Percentiles rank a stretch among this genome's conserved stretches.
phyloP scores from a whole-genome alignment of 1,140 invertebrate genomes.

The Drosophila insularis region DNA sequence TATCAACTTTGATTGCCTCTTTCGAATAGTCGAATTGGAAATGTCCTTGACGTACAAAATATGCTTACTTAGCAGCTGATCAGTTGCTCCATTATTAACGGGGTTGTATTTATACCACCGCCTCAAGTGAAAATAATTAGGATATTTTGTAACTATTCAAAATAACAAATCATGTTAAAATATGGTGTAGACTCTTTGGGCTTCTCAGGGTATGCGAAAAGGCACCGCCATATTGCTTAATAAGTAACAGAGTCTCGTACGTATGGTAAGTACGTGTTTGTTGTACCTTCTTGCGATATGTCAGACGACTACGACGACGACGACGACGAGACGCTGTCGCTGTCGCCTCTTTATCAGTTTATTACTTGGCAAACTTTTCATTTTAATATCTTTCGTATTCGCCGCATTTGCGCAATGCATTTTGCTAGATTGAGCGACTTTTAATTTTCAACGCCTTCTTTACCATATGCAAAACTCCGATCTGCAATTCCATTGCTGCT shows the following conservation, averaged over 20 bases:
- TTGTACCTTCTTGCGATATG: slow-evolving; percentile 72
- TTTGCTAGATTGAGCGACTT: slow-evolving; percentile 67
- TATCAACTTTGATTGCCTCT: slow-evolving; percentile 17
- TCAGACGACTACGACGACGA: slow-evolving; percentile 35
- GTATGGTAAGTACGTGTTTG: background rate
- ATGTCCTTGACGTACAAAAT: slow-evolving; percentile 23
- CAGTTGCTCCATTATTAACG: background rate
- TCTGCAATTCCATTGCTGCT: slow-evolving; percentile 2
- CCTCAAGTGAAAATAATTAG: no score
- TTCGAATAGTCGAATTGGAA: slow-evolving; percentile 39
- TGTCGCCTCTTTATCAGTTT: slow-evolving; percentile 81
- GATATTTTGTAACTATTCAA: no score
- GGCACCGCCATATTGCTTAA: slow-evolving; percentile 74
- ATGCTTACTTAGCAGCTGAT: background rate
- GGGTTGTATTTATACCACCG: no score
- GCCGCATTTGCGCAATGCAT: slow-evolving; percentile 72
- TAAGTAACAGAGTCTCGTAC: slow-evolving; percentile 40
- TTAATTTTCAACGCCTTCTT: slow-evolving; percentile 79
- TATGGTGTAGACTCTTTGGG: no score
- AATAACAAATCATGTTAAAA: no score
- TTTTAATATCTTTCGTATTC: slow-evolving; percentile 73
- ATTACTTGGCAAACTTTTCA: slow-evolving; percentile 81
- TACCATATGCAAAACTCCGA: slow-evolving; percentile 42
- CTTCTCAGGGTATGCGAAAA: slow-evolving; percentile 6
- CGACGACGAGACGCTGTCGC: slow-evolving; percentile 49